Percentiles rank a stretch among this genome's conserved stretches.
Conservation (phyloP, 2,888 invertebrate species). For the Alentia gelatinosa region DNA sequence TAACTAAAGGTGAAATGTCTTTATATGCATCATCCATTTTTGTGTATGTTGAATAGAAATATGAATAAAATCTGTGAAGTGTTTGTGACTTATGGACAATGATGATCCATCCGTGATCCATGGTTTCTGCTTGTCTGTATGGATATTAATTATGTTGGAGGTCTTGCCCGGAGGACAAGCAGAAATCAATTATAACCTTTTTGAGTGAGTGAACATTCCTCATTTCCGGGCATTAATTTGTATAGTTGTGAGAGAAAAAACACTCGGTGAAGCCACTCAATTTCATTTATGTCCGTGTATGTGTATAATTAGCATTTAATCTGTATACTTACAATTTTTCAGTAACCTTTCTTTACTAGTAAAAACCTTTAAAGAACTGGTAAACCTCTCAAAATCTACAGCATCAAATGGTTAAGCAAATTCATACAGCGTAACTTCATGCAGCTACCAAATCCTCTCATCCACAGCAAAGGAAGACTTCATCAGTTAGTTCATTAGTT, state of each 20-base stretch:
- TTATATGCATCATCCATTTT: too few relatives aligned
- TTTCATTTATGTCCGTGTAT: background rate
- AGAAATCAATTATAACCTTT: too few relatives aligned
- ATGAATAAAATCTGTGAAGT: too few relatives aligned
- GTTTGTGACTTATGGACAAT: background rate
- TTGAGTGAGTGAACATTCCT: background rate
- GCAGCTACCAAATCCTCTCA: too few relatives aligned
- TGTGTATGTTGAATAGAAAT: too few relatives aligned
- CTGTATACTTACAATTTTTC: background rate
- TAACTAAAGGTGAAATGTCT: too few relatives aligned
- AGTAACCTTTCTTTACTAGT: background rate
- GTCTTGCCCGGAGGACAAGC: background rate
- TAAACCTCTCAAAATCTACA: background rate
- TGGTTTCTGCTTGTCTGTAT: constrained; percentile 35
- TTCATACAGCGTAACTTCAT: background rate
- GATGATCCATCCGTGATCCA: background rate
- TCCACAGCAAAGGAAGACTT: too few relatives aligned
- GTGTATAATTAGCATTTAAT: background rate
- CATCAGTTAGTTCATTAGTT: too few relatives aligned
- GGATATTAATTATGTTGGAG: constrained; percentile 25
- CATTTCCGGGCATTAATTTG: background rate
- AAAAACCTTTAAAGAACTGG: background rate
- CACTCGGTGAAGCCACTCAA: background rate
- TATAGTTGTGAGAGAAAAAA: background rate
- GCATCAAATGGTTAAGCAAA: background rate